phyloP scores from a whole-genome alignment of 2,113 vertebrate genomes.

The Hyperopisus bebe region DNA sequence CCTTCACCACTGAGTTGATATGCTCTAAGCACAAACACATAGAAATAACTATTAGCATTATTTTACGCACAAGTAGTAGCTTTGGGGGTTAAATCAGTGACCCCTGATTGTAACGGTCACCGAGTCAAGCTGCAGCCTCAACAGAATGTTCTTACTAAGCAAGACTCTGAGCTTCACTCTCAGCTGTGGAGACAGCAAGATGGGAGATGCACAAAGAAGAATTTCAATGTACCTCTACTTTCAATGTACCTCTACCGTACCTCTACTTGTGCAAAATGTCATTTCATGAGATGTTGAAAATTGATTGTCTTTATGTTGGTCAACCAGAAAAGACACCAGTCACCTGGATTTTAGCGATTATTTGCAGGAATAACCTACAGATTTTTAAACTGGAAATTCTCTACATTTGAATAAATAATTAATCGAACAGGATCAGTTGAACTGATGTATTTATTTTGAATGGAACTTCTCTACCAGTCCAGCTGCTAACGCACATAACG shows the following conservation, averaged over 20 bases:
- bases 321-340: background rate
- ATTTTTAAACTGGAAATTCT: background rate
- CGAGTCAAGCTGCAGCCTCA: background rate
- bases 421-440: no score
- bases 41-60: background rate
- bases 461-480: no score
- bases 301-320: background rate
- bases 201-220: background rate
- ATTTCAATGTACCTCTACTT: background rate
- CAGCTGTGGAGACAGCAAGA: background rate
- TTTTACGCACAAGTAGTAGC: background rate
- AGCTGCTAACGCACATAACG: no score
- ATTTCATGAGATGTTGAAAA: background rate
- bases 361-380: background rate
- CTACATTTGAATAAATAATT: background rate
- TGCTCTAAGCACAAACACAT: background rate
- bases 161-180: background rate
- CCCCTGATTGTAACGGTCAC: background rate
- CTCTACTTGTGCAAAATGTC: background rate
- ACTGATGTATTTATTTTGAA: no score
- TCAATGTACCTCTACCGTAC: background rate
- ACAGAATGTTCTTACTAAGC: background rate
- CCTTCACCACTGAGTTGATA: background rate
- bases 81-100: background rate
- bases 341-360: background rate